Evolutionary conservation across 2,113 vertebrate species (phyloP).

Genomic region (Gallinago media): DNA sequence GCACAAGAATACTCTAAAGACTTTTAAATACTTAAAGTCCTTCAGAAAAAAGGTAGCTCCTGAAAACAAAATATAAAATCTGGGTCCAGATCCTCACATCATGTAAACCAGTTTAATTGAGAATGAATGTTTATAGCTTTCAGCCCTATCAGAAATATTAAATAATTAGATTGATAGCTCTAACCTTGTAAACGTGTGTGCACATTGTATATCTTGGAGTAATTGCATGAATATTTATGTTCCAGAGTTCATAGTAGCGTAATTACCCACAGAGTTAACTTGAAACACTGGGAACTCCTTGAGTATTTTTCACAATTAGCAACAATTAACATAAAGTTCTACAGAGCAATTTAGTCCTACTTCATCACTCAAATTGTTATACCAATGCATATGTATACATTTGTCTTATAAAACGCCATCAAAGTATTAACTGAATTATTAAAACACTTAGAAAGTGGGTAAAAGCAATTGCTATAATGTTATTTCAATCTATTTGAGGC

Average conservation of each 20-base stretch:
- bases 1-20: background rate
- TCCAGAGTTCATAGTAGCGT: background rate
- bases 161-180: constrained; percentile 15
- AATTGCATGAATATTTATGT: constrained; percentile 30
- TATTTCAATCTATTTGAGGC: background rate
- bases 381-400: background rate
- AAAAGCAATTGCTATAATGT: background rate
- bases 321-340: background rate
- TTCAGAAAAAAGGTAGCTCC: background rate
- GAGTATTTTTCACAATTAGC: background rate
- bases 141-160: background rate
- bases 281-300: background rate
- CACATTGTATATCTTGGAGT: background rate
- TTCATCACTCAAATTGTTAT: background rate
- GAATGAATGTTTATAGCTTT: background rate
- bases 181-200: background rate
- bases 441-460: background rate
- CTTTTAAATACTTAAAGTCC: background rate
- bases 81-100: background rate
- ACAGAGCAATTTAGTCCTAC: background rate
- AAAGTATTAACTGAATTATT: background rate
- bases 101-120: background rate
- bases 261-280: background rate
- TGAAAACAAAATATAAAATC: background rate
- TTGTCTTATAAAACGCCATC: background rate